Base-by-base conservation (phyloP, 2,113 vertebrate genomes). In the Porphyrio hochstetteri region DNA sequence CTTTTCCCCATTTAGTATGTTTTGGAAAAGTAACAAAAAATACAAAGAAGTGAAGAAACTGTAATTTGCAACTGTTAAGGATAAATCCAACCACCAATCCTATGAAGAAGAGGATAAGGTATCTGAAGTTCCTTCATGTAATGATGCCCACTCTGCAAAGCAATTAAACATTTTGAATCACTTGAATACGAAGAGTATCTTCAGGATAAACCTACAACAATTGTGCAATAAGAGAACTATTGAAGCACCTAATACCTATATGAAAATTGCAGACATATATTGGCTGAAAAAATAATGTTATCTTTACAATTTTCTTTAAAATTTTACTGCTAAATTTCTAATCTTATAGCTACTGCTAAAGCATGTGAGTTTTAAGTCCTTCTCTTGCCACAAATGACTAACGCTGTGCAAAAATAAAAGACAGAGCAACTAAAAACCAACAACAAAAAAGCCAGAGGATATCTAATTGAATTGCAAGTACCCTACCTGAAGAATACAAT, bases 21-120 rank as follows among this genome's bases (percentile, higher is more conserved):
- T 98, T 99, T 87, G 99, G 99, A 91, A 98, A 99, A 78, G 99
- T 99, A 96, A 99, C 71, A 94, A 99, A 99, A 98, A 99, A 99
- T 29, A 97, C 97, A 70, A 99, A 53, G 99, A 96, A 24, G 97
- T 98, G 97, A 99, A 99, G 98, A 99, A 99, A 97, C 99, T 99
- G 90, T 97, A 98, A 98, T 99, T 99, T 93, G 99, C 99, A 97
- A 99, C 98, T 29, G 98, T 98, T 18, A 92, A 99, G 96, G 96
- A 99, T 98, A 92, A 99, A 99, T 59, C 99, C 99, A 70, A 99
- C 99, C 86, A 99, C 97, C 33, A 99, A 92, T 17, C 98, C 99
- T 99, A 96, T 5, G 55, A 97, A 53, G 27, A 78, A 46, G 96
- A 53, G 94, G 57, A 24, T 84, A 15, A 91, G 40, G n/a, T 11